A percentile compares a stretch with the other conserved stretches of the same genome.
phyloP scores from a whole-genome alignment of 2,888 invertebrate genomes.

The Disparrhopalites patrizii region DNA sequence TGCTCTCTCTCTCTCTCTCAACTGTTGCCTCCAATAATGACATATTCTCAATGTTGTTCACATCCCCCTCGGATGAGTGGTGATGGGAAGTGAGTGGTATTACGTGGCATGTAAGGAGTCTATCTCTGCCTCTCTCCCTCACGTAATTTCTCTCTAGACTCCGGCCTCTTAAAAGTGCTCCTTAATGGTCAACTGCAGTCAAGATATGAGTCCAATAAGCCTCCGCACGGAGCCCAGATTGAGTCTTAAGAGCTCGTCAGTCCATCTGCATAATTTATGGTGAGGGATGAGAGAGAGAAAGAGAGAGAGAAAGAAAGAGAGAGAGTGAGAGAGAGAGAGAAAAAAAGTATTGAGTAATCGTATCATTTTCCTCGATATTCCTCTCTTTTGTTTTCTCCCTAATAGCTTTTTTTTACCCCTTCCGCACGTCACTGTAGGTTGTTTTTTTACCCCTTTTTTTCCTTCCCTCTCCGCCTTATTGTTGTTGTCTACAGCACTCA shows the following conservation, averaged over 20 bases:
- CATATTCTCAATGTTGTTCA: too few relatives aligned
- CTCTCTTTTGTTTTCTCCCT: neutral
- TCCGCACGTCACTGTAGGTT: neutral
- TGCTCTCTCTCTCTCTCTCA: too few relatives aligned
- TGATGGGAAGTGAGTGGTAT: neutral
- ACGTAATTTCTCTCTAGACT: too few relatives aligned
- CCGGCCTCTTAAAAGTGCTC: too few relatives aligned
- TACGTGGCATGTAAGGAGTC: neutral
- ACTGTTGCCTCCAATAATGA: too few relatives aligned
- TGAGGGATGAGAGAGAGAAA: neutral
- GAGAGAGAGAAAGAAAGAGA: too few relatives aligned
- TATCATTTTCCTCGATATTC: neutral
- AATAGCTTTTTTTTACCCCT: constrained; percentile 10
- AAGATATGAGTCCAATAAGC: constrained; percentile 1
- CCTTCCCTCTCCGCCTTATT: too few relatives aligned
- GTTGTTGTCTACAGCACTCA: too few relatives aligned
- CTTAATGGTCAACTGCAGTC: constrained; percentile 23
- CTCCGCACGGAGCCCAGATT: neutral
- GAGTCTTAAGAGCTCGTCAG: constrained; percentile 15
- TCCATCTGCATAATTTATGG: constrained; percentile 26
- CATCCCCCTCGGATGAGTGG: too few relatives aligned
- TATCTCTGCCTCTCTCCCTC: constrained; percentile 6
- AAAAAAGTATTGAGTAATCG: constrained; percentile 10
- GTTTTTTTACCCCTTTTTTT: neutral
- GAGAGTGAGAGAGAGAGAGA: too few relatives aligned